These are phyloP conservation scores for Actinostola sp. DNA, from an alignment of 92 coral and sea anemone genomes.

Conservation along the genomic window DNA sequence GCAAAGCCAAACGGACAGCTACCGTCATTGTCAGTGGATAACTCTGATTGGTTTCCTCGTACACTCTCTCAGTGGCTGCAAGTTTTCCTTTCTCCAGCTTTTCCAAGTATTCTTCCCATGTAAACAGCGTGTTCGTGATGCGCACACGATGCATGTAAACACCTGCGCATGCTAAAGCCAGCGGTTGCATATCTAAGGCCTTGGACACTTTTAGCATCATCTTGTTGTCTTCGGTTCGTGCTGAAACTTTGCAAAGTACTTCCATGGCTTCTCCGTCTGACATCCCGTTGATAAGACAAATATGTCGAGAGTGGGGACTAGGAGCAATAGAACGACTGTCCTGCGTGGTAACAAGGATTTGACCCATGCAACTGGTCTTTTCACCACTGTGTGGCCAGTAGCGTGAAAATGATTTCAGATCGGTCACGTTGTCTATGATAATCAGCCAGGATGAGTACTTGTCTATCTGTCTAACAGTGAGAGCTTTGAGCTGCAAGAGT, in stretches of 20 bases:
- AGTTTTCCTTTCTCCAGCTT: conserved; percentile 12
- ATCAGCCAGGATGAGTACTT: conserved; percentile 31
- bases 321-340: conserved; percentile 28
- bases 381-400: conserved; percentile 35
- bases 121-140: background rate
- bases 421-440: conserved; percentile 4
- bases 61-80: background rate
- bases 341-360: conserved; percentile 49
- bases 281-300: conserved; percentile 41
- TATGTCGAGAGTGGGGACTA: conserved; percentile 31
- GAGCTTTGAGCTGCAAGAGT: background rate
- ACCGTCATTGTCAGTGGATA: conserved; percentile 7
- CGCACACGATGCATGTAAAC: conserved; percentile 11
- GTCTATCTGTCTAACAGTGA: background rate
- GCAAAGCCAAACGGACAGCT: conserved; percentile 4
- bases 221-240: background rate
- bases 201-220: background rate
- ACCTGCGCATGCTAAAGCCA: conserved; percentile 26
- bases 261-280: conserved; percentile 19
- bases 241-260: conserved; percentile 2
- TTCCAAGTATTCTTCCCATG: conserved; percentile 2
- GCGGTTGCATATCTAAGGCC: conserved; percentile 13
- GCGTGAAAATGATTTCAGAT: background rate
- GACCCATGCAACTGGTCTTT: conserved; percentile 41
- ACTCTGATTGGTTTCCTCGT: background rate